Evolutionary conservation across 1,140 invertebrate species (phyloP).

Genomic region (Aphis craccivora): DNA sequence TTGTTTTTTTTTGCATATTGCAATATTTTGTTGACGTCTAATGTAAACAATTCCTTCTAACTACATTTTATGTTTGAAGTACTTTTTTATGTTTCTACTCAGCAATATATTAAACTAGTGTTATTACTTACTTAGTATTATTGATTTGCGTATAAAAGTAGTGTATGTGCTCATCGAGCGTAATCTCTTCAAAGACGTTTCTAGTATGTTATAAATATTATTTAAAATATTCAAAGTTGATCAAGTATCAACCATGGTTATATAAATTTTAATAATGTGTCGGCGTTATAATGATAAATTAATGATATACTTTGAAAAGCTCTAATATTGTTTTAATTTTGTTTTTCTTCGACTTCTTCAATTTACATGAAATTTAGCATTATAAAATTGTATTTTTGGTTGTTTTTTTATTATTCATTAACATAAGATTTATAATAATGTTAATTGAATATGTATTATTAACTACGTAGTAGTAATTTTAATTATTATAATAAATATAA

Average conservation of each 20-base stretch:
- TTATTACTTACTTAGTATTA: not conserved
- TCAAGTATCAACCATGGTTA: not conserved
- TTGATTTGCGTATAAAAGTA: not conserved
- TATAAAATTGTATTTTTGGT: not conserved
- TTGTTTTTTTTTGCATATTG: not conserved
- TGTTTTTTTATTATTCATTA: not conserved
- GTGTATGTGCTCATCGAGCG: not conserved
- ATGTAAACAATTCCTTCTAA: not conserved
- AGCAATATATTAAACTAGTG: not conserved
- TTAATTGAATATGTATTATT: too few species aligned
- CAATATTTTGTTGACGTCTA: not conserved
- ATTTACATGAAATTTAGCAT: not conserved
- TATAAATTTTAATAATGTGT: not conserved
- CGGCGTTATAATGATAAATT: not conserved
- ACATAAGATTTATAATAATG: not conserved
- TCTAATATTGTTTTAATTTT: not conserved
- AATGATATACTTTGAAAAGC: conserved; percentile 32
- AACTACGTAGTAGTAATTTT: not conserved
- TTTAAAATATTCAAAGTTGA: not conserved
- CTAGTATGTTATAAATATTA: conserved; percentile 24
- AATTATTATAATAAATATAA: not conserved
- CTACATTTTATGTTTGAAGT: not conserved
- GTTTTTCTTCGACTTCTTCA: not conserved
- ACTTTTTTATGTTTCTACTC: not conserved
- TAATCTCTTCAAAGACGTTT: not conserved